Conservation (phyloP, 2,113 vertebrate genomes). For the Ibidorhyncha struthersii region DNA sequence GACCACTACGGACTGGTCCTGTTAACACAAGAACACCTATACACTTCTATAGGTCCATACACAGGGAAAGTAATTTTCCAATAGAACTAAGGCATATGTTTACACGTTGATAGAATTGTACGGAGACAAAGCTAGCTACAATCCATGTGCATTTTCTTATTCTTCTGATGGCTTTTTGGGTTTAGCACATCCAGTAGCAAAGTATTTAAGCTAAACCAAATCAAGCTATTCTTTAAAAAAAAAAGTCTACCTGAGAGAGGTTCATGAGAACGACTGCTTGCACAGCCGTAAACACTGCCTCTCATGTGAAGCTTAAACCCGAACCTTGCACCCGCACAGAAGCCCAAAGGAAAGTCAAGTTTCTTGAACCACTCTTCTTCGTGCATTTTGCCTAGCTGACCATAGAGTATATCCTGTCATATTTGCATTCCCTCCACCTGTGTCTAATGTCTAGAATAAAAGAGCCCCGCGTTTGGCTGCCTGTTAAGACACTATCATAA, state of each 20-base stretch:
- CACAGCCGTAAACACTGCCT: neutral
- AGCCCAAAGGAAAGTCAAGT: neutral
- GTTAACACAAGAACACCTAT: neutral
- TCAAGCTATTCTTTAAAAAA: neutral
- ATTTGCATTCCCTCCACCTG: neutral
- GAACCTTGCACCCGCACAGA: rapidly evolving
- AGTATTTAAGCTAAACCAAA: neutral
- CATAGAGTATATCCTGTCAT: too few relatives aligned
- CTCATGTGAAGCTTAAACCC: neutral
- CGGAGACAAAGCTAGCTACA: neutral
- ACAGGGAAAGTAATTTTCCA: neutral
- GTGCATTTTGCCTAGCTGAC: neutral
- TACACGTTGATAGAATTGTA: neutral
- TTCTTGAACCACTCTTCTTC: neutral
- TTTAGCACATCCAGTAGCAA: neutral
- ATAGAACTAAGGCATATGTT: neutral
- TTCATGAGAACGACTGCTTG: neutral
- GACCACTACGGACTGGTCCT: neutral
- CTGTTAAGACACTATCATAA: neutral
- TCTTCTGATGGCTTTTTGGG: neutral
- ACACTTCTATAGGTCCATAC: neutral
- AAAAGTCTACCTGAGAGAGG: neutral
- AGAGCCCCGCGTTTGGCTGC: neutral
- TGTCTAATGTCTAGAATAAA: neutral
- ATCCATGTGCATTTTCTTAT: neutral